Conservation (phyloP, 2,113 vertebrate genomes). For the Boleophthalmus pectinirostris region DNA sequence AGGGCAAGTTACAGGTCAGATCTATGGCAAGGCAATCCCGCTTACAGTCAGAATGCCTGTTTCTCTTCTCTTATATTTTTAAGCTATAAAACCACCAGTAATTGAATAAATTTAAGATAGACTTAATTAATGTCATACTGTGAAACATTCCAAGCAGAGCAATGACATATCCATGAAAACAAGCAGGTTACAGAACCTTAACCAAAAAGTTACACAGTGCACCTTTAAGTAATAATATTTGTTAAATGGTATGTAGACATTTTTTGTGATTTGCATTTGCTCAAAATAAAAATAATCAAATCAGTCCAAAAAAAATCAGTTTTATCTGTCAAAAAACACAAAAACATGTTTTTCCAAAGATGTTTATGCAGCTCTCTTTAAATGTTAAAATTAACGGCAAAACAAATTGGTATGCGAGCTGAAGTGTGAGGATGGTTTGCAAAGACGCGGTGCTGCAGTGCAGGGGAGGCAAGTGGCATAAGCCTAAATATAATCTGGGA, state of each 20-base stretch:
- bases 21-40: neutral
- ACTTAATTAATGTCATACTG: neutral
- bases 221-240: too few relatives aligned
- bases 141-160: neutral
- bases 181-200: neutral
- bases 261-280: neutral
- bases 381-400: conserved; percentile 10
- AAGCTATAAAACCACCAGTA: neutral
- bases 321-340: neutral
- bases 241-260: too few relatives aligned
- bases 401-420: conserved; percentile 17
- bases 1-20: neutral
- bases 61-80: neutral
- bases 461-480: conserved; percentile 37
- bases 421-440: conserved; percentile 2
- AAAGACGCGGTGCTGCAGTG: conserved; percentile 61
- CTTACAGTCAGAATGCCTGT: neutral
- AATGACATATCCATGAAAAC: neutral
- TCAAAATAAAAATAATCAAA: too few relatives aligned
- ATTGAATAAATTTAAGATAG: neutral
- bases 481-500: conserved; percentile 32
- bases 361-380: neutral
- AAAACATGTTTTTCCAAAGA: neutral
- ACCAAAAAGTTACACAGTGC: too few relatives aligned
- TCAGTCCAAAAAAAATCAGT: too few relatives aligned